Conservation (phyloP, 37 sponge, comb jelly and placozoan species). For the Cladorhizidae sp. region DNA sequence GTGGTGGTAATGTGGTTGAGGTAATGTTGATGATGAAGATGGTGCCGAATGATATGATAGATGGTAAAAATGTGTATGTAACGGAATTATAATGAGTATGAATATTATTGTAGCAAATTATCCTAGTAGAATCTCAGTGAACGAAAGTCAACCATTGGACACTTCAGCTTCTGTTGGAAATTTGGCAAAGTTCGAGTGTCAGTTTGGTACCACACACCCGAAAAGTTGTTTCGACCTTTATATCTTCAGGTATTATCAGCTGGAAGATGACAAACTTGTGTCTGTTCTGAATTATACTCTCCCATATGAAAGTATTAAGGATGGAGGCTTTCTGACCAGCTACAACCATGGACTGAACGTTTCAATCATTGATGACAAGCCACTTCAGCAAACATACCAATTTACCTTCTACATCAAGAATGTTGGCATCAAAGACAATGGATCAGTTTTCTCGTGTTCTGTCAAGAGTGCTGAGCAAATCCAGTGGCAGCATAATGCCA, state of each 20-base stretch:
- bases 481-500: not conserved
- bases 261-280: not conserved
- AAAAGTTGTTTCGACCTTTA: not conserved
- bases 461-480: not conserved
- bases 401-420: not conserved
- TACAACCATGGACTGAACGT: not conserved
- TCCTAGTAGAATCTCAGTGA: not conserved
- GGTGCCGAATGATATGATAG: too few relatives aligned
- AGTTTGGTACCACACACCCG: not conserved
- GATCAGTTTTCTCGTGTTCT: not conserved
- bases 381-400: not conserved
- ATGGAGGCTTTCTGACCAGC: too few relatives aligned
- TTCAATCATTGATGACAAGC: not conserved
- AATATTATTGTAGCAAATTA: not conserved
- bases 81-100: too few relatives aligned
- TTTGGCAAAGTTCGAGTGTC: not conserved
- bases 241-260: not conserved
- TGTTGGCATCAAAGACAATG: not conserved
- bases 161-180: not conserved
- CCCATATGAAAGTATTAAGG: not conserved
- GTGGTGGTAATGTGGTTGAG: too few relatives aligned
- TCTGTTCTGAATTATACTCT: not conserved
- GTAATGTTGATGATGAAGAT: too few relatives aligned
- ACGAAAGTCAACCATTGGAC: not conserved
- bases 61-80: too few relatives aligned